A percentile compares a stretch with the other conserved stretches of the same genome.
phyloP scores from a whole-genome alignment of 2,888 invertebrate genomes.

The Trichogramma evanescens region DNA sequence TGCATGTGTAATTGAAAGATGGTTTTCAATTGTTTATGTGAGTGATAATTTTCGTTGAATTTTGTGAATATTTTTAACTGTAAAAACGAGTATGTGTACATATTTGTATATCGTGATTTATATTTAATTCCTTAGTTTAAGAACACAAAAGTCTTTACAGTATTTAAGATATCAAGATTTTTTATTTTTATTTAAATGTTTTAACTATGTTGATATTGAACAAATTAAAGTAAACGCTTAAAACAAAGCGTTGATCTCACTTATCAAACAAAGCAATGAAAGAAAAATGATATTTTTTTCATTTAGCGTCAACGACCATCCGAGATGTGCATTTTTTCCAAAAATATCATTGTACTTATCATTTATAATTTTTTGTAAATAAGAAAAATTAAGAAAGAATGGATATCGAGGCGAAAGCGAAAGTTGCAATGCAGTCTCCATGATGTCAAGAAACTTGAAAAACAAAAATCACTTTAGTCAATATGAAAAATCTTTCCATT shows the following conservation, averaged over 20 bases:
- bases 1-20: background rate
- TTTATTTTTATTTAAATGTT: constrained; percentile 19
- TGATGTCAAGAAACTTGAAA: background rate
- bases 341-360: background rate
- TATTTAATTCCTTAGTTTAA: constrained; percentile 6
- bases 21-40: background rate
- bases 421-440: constrained; percentile 6
- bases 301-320: background rate
- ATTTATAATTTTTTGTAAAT: constrained; percentile 43
- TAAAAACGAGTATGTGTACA: constrained; percentile 9
- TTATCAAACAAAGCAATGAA: constrained; percentile 1
- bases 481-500: too few relatives aligned
- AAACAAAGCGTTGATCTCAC: constrained; percentile 19
- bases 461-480: too few relatives aligned
- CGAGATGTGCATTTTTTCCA: background rate
- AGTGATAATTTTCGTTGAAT: background rate
- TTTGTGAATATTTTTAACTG: background rate
- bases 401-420: constrained; percentile 6
- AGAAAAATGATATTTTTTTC: constrained; percentile 3
- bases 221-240: background rate
- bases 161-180: constrained; percentile 11
- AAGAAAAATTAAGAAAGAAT: constrained; percentile 21
- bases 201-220: constrained; percentile 19
- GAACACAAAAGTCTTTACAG: background rate
- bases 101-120: constrained; percentile 9